phyloP scores from a whole-genome alignment of 2,888 invertebrate species.

The Choristoneura rosaceana region DNA sequence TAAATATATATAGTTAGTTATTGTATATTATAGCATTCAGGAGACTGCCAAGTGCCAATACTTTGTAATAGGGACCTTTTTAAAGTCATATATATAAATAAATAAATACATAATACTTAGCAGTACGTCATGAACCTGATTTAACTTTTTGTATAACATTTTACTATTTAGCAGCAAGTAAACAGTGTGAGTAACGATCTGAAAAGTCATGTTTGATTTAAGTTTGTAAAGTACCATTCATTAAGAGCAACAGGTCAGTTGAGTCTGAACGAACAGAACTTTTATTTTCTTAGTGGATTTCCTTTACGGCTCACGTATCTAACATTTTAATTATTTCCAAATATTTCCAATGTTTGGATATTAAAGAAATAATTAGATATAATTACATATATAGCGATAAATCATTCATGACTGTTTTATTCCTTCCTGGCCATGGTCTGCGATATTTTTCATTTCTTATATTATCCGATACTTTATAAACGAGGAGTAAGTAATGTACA shows the following conservation, averaged over 20 bases:
- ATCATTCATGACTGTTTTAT: not conserved
- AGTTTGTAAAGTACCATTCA: conserved; percentile 17
- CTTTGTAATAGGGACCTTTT: conserved; percentile 21
- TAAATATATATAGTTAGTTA: conserved; percentile 22
- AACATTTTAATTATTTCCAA: not conserved
- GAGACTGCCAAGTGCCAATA: conserved; percentile 29
- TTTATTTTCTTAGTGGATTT: not conserved
- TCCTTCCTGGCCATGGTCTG: not conserved
- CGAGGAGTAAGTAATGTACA: conserved; percentile 5
- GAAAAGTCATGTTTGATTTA: conserved; percentile 20
- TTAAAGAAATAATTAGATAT: not conserved
- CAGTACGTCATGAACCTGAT: conserved; percentile 9
- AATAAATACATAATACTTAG: conserved; percentile 17
- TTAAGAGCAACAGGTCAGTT: conserved; percentile 30
- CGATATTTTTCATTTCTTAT: not conserved
- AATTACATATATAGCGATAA: not conserved
- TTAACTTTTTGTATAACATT: conserved; percentile 16
- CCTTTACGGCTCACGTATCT: not conserved
- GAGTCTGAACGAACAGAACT: not conserved
- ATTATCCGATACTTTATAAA: conserved; percentile 15
- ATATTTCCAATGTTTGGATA: not conserved
- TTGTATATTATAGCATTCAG: conserved; percentile 10
- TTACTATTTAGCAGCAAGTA: conserved; percentile 6
- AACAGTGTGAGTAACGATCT: not conserved
- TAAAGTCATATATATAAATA: conserved; percentile 8